Conservation (phyloP, 2,888 invertebrate genomes). For the Stenchaetothrips biformis region DNA sequence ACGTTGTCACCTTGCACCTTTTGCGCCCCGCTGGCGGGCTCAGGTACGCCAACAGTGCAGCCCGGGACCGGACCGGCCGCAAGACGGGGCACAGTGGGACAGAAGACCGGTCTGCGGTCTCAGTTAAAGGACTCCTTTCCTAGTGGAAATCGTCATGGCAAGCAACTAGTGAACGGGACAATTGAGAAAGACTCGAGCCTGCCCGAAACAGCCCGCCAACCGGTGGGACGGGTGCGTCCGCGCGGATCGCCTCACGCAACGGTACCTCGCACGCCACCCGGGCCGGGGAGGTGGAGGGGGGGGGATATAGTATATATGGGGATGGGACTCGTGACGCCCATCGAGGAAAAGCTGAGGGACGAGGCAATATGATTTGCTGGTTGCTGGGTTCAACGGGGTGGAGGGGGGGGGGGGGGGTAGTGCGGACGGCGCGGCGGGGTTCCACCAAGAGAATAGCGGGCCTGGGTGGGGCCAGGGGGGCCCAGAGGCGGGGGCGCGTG, state of each 20-base stretch:
- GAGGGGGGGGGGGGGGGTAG: not conserved
- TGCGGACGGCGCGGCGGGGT: not conserved
- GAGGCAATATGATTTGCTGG: conserved; percentile 23
- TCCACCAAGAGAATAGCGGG: not conserved
- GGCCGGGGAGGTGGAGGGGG: not conserved
- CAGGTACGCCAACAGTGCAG: not conserved
- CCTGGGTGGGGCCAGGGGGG: no score
- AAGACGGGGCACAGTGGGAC: no score
- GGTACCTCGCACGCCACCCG: not conserved
- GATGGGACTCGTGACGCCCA: not conserved
- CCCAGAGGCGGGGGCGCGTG: no score
- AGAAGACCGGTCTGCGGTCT: no score
- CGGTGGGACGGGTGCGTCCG: not conserved
- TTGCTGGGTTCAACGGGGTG: not conserved
- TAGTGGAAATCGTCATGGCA: no score
- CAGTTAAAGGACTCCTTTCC: no score
- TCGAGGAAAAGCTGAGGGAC: not conserved
- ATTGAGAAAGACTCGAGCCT: no score
- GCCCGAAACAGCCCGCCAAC: not conserved
- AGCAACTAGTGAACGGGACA: no score
- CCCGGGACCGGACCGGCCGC: no score
- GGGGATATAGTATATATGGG: not conserved
- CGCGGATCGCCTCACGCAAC: not conserved
- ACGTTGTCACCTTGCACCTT: not conserved
- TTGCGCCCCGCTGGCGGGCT: not conserved